phyloP scores from a whole-genome alignment of 37 sponge, comb jelly and placozoan species.

The Ephydatia muelleri region DNA sequence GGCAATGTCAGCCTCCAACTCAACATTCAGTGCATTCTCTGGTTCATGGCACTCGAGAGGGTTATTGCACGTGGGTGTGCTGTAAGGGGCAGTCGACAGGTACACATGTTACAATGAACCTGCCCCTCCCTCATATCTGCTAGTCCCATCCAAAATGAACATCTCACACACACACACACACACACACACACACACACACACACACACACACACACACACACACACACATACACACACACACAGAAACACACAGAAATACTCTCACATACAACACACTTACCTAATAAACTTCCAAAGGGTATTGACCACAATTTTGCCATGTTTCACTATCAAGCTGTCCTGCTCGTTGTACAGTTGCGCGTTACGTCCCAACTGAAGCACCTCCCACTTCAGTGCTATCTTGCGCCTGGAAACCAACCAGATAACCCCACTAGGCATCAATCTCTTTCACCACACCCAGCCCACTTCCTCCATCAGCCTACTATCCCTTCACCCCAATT shows the following conservation, averaged over 20 bases:
- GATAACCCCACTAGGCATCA: not conserved
- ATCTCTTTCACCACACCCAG: no score
- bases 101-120: no score
- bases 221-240: conserved; percentile 19
- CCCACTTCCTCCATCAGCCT: no score
- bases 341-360: conserved; percentile 70
- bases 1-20: not conserved
- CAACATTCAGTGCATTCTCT: conserved; percentile 17
- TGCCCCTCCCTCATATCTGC: not conserved
- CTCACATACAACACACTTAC: conserved; percentile 19
- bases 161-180: conserved; percentile 10
- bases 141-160: not conserved
- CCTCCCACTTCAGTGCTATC: conserved; percentile 76
- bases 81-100: not conserved
- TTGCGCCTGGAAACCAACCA: conserved; percentile 45
- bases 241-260: not conserved
- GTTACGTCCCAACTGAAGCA: conserved; percentile 52
- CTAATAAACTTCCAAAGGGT: conserved; percentile 64
- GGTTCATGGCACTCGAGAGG: conserved; percentile 35
- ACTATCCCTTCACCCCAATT: no score
- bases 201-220: conserved; percentile 22
- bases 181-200: conserved; percentile 23
- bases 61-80: conserved; percentile 13
- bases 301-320: conserved; percentile 39
- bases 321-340: conserved; percentile 73